Evolutionary conservation across 1,140 invertebrate genomes (phyloP).

Genomic region (Helicoverpa zea): DNA sequence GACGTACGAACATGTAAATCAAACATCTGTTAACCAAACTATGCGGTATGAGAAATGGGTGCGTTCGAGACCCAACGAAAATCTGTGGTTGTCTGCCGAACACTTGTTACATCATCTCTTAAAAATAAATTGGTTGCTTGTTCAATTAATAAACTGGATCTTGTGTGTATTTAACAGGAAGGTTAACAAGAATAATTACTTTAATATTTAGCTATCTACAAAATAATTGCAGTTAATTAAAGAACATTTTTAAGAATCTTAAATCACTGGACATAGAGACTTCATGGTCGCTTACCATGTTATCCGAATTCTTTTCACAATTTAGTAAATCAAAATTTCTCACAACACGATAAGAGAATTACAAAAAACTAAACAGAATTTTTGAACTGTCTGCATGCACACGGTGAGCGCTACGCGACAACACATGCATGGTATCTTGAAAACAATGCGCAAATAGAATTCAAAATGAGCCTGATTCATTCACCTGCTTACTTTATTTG

Average conservation of each 20-base stretch:
- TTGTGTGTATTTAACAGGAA: constrained; percentile 28
- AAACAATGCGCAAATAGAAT: constrained; percentile 49
- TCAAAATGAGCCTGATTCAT: constrained; percentile 44
- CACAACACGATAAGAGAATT: background rate
- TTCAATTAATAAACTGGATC: constrained; percentile 41
- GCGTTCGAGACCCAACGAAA: constrained; percentile 47
- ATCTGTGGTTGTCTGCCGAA: constrained; percentile 48
- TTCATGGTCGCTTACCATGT: too few species aligned
- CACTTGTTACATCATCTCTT: constrained; percentile 53
- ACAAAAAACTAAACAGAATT: background rate
- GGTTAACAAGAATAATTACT: constrained; percentile 38
- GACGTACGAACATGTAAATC: constrained; percentile 24
- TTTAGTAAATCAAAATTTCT: background rate
- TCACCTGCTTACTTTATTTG: constrained; percentile 45
- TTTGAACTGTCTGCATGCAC: constrained; percentile 3
- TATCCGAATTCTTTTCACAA: background rate
- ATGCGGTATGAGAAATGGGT: constrained; percentile 40
- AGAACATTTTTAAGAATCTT: background rate
- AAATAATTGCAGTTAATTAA: background rate
- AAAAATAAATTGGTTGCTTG: constrained; percentile 49
- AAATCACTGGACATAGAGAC: too few species aligned
- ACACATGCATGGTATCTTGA: constrained; percentile 32
- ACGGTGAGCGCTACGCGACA: constrained; percentile 19
- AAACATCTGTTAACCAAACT: constrained; percentile 47
- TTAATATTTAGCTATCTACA: constrained; percentile 8